Evolutionary conservation across 2,888 invertebrate genomes (phyloP).

Genomic region (Apocheima hispidaria): DNA sequence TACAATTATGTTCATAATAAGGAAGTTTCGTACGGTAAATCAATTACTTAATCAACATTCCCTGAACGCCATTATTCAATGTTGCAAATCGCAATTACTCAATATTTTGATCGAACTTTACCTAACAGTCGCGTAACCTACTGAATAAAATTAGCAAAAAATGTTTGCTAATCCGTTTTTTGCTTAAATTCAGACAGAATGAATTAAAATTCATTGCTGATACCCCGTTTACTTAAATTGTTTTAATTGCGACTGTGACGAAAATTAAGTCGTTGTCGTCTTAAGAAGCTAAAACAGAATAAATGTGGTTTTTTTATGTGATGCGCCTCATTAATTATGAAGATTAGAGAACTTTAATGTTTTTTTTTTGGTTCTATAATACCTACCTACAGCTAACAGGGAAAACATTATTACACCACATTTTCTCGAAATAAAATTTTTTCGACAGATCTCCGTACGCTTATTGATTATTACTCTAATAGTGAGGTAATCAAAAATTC

Average conservation of each 20-base stretch:
- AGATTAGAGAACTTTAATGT: too few relatives aligned
- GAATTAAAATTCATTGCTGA: slow-evolving; percentile 19
- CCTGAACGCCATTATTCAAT: slow-evolving; percentile 20
- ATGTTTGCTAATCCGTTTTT: slow-evolving; percentile 12
- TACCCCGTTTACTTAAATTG: slow-evolving; percentile 12
- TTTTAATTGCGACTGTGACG: slow-evolving; percentile 1
- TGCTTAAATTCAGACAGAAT: slow-evolving; percentile 17
- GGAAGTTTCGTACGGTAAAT: background rate
- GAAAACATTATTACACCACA: too few relatives aligned
- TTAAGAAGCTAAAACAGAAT: too few relatives aligned
- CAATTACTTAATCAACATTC: slow-evolving; percentile 14
- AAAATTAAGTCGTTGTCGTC: slow-evolving; percentile 10
- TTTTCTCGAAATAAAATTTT: too few relatives aligned
- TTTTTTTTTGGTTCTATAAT: too few relatives aligned
- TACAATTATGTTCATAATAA: background rate
- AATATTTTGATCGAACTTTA: slow-evolving; percentile 13
- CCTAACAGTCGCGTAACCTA: slow-evolving; percentile 14
- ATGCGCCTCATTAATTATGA: too few relatives aligned
- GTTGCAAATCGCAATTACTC: slow-evolving; percentile 16
- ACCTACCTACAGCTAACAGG: too few relatives aligned
- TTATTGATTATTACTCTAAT: too few relatives aligned
- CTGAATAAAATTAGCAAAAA: slow-evolving; percentile 16
- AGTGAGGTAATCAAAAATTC: too few relatives aligned
- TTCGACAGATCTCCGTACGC: too few relatives aligned
- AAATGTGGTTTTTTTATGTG: too few relatives aligned